phyloP scores from a whole-genome alignment of 2,888 invertebrate genomes.

The Andrena marginata region DNA sequence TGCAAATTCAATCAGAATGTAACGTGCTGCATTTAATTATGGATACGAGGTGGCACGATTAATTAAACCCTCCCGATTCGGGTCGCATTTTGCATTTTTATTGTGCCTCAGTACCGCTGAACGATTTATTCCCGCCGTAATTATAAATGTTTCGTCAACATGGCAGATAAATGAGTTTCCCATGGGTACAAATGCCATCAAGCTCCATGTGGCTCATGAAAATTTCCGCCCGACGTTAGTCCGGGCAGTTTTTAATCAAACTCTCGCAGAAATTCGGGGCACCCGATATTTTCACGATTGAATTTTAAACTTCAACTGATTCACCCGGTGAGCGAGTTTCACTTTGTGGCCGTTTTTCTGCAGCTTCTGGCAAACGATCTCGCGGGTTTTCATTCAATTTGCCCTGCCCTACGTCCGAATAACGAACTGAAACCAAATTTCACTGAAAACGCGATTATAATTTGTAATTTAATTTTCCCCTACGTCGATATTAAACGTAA shows the following conservation, averaged over 20 bases:
- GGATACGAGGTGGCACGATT: background rate
- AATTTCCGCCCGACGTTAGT: background rate
- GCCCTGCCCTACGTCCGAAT: background rate
- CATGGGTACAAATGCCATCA: background rate
- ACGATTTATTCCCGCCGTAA: background rate
- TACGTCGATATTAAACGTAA: background rate
- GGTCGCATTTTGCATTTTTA: slow-evolving; percentile 17
- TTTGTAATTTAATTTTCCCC: background rate
- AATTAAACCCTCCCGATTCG: slow-evolving; percentile 1
- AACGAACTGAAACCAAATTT: background rate
- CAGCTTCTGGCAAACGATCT: background rate
- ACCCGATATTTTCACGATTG: background rate
- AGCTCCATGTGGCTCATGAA: too few species aligned
- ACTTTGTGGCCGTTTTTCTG: background rate
- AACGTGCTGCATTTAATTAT: background rate
- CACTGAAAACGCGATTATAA: background rate
- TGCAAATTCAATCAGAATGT: background rate
- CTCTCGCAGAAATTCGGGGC: background rate
- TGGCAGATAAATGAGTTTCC: background rate
- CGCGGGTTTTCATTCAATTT: slow-evolving; percentile 6
- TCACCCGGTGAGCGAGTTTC: background rate
- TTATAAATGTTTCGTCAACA: background rate
- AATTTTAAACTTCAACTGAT: slow-evolving; percentile 12
- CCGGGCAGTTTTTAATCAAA: background rate
- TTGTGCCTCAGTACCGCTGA: background rate